Conservation (phyloP, 2,888 invertebrate species). For the Athetis lepigone region DNA sequence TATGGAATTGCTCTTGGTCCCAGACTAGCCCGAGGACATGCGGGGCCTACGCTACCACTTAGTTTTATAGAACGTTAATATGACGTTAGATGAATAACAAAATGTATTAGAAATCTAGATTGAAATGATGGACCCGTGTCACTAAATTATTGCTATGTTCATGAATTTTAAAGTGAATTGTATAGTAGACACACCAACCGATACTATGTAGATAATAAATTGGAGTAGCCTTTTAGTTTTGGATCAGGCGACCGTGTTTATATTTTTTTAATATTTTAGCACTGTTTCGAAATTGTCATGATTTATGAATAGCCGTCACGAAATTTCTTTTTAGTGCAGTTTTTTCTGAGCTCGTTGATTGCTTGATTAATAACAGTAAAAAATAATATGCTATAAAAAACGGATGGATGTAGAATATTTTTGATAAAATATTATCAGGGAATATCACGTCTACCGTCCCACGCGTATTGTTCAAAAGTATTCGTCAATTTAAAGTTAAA, state of each 20-base stretch:
- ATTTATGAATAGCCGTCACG: not conserved
- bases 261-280: conserved; percentile 6
- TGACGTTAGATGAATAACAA: conserved; percentile 10
- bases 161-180: conserved; percentile 20
- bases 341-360: too few species aligned
- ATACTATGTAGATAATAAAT: not conserved
- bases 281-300: not conserved
- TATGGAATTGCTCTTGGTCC: too few species aligned
- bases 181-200: not conserved
- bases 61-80: not conserved
- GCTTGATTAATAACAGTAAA: not conserved
- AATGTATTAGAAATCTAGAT: conserved; percentile 6
- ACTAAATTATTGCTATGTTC: conserved; percentile 2
- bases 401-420: too few species aligned
- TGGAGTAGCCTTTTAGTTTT: not conserved
- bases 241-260: not conserved
- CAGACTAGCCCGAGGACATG: too few species aligned
- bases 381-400: not conserved
- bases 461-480: not conserved
- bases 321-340: not conserved
- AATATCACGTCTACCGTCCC: not conserved
- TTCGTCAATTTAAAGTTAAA: too few species aligned
- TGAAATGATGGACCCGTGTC: not conserved
- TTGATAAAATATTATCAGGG: not conserved
- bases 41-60: too few species aligned